A percentile compares a stretch with the other conserved stretches of the same genome.
Evolutionary conservation across 2,797 vertebrate genomes (phyloP).

Genomic region (Hipposideros larvatus): DNA sequence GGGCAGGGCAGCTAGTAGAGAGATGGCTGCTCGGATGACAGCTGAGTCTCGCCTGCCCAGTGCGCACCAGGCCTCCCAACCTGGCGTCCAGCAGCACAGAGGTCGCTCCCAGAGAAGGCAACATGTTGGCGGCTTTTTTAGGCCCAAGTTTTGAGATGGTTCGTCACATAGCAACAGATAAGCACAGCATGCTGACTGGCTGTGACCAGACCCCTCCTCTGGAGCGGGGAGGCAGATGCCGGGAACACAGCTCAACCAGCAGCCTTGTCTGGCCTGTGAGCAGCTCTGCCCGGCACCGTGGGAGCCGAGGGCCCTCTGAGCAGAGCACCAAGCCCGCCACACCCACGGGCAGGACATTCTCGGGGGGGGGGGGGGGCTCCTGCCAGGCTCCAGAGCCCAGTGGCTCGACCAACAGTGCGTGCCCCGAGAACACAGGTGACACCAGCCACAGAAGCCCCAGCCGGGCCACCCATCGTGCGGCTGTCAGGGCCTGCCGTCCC

Average conservation of each 20-base stretch:
- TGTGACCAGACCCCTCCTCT: neutral
- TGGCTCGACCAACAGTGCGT: too few species aligned
- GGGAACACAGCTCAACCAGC: neutral
- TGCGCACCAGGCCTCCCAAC: accelerated
- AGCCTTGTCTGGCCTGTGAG: neutral
- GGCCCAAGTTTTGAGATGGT: accelerated
- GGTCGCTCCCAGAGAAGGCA: accelerated
- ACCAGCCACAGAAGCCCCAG: too few species aligned
- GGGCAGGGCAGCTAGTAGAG: too few species aligned
- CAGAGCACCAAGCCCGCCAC: accelerated
- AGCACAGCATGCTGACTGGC: accelerated
- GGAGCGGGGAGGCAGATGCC: too few species aligned
- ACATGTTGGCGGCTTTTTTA: accelerated
- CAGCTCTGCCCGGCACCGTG: neutral
- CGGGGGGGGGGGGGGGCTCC: too few species aligned
- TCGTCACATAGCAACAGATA: too few species aligned
- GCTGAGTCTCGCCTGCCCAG: neutral
- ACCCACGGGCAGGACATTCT: too few species aligned
- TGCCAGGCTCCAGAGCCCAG: too few species aligned
- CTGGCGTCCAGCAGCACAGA: accelerated
- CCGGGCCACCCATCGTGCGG: too few species aligned
- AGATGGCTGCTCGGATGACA: neutral
- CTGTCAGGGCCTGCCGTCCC: too few species aligned
- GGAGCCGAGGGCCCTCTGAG: accelerated
- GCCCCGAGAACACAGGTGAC: too few species aligned